Base-by-base conservation (phyloP, 64 coral and sea anemone genomes). In the Anthopleura sola region DNA sequence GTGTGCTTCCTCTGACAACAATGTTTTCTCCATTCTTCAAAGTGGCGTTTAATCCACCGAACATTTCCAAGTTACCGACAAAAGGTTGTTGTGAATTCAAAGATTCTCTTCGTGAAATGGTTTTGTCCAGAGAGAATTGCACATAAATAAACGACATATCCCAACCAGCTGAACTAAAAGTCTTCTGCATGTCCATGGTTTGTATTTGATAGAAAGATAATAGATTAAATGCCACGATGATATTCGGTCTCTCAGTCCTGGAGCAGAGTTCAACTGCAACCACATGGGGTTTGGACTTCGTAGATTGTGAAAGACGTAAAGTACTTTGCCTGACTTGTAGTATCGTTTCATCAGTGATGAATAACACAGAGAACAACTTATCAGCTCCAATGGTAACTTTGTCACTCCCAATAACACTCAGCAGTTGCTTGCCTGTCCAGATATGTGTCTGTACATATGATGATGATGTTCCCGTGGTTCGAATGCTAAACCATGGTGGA, bases 201-300 rank as follows among this genome's bases (percentile, higher is more conserved):
- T 40, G 23, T 23, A 89, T 44, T 13, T 60, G 38, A 26, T 48
- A 44, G 49, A 83, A 89, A 15, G 87, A 89, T 2, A 21, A 8
- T n/a, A 80, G 60, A 55, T 84, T 89, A 33, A 89, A 89, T 0
- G 50, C 31, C 32, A 89, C 57, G 24, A 89, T 39, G 0, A 83
- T 64, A 10, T 83, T 56, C 24, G 60, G 23, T 36, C 39, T 39
- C 13, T 20, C 21, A 12, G 44, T 36, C 7, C 37, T 31, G 21
- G 74, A 38, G 24, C 87, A 89, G 38, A 89, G 80, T 36, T 89
- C 87, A 5, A 82, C 64, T 34, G 64, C 87, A 37, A 84, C 80
- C 8, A 88, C 15, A 21, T 69, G 19, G 9, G 40, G 49, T 1
- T 49, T 83, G 9, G 81, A 75, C 51, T 84, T 68, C 13, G 37